Conservation (phyloP, 30 jellyfish, hydroid and myxozoan species). For the Chrysaora quinquecirrha region DNA sequence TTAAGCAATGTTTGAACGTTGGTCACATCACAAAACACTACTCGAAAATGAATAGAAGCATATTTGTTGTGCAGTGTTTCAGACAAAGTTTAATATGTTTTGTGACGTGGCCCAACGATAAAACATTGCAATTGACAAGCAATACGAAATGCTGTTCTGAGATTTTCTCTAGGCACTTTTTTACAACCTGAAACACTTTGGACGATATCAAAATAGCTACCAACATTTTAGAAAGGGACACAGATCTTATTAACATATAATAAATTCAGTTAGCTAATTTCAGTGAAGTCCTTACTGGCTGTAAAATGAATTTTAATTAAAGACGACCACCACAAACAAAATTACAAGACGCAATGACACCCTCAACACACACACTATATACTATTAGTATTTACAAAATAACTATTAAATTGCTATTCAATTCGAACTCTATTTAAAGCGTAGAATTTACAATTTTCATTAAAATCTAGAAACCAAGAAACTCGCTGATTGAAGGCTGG, state of each 20-base stretch:
- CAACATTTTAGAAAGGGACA: too few species aligned
- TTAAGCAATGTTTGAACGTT: too few species aligned
- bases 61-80: too few species aligned
- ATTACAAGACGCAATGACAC: constrained; percentile 25
- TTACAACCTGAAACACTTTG: too few species aligned
- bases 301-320: not conserved
- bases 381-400: constrained; percentile 40
- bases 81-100: too few species aligned
- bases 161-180: too few species aligned
- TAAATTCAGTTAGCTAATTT: not conserved
- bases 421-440: constrained; percentile 11
- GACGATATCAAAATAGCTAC: too few species aligned
- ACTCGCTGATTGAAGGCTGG: not conserved
- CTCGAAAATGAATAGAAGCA: too few species aligned
- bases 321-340: constrained; percentile 5
- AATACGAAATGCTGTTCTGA: too few species aligned
- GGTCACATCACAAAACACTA: too few species aligned
- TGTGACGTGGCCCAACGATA: too few species aligned
- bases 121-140: too few species aligned
- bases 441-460: constrained; percentile 11
- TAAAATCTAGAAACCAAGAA: constrained; percentile 1
- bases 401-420: constrained; percentile 44
- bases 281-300: not conserved
- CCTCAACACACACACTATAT: constrained; percentile 38
- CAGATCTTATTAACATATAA: not conserved